Conservation (phyloP, 2,113 vertebrate species). For the Ceyx cyanopectus region DNA sequence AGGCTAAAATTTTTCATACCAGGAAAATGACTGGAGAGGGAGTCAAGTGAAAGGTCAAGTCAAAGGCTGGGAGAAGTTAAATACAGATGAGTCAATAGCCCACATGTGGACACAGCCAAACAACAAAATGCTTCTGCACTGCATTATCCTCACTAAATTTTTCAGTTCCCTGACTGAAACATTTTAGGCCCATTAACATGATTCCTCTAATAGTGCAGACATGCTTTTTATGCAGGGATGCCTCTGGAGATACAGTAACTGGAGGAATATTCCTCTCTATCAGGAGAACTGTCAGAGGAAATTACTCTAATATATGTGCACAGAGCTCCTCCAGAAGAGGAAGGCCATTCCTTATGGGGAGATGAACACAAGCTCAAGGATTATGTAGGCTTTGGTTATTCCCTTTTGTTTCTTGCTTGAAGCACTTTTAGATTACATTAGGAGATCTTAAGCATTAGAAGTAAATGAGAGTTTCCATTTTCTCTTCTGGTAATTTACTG, state of each 20-base stretch:
- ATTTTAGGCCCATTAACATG: constrained; percentile 39
- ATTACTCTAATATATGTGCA: constrained; percentile 28
- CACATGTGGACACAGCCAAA: background rate
- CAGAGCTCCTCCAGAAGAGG: constrained; percentile 16
- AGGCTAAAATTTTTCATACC: constrained; percentile 22
- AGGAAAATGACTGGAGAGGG: constrained; percentile 13
- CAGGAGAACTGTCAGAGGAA: constrained; percentile 43
- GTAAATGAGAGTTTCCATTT: constrained; percentile 65
- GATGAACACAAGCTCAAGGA: constrained; percentile 39
- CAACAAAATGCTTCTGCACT: background rate
- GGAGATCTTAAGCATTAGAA: constrained; percentile 35
- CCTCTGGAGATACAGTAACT: constrained; percentile 16
- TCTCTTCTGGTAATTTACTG: constrained; percentile 64
- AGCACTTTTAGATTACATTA: constrained; percentile 49
- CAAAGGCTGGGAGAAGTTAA: constrained; percentile 32
- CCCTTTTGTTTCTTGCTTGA: constrained; percentile 48
- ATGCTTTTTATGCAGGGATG: constrained; percentile 23
- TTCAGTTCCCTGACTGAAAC: constrained; percentile 30
- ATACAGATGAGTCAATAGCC: background rate
- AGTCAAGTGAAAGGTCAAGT: constrained; percentile 48
- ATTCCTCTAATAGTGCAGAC: constrained; percentile 44
- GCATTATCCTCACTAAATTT: background rate
- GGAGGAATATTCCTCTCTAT: constrained; percentile 20
- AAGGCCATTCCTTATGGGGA: constrained; percentile 10
- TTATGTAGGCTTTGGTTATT: constrained; percentile 33